These are phyloP conservation scores for Nineta flava DNA, from an alignment of 2,888 invertebrate genomes.

Conservation along the genomic window DNA sequence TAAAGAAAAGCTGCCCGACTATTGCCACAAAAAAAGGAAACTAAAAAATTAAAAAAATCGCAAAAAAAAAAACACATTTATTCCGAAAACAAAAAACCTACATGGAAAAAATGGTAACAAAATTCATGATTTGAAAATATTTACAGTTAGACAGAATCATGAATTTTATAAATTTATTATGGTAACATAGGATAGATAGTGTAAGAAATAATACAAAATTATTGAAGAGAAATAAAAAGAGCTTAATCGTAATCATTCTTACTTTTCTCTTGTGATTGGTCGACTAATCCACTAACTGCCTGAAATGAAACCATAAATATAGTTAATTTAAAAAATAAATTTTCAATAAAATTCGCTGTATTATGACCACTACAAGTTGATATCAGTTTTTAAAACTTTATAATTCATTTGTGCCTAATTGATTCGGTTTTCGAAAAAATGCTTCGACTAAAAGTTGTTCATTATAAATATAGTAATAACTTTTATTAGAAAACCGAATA, in stretches of 20 bases:
- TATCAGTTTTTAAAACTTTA: constrained; percentile 3
- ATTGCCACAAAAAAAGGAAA: background rate
- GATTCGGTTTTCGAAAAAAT: too few species aligned
- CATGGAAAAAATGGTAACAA: background rate
- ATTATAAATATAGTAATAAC: too few species aligned
- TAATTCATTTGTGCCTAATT: too few species aligned
- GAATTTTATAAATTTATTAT: background rate
- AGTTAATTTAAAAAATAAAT: too few species aligned
- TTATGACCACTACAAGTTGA: constrained; percentile 4
- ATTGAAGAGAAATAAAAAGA: too few species aligned
- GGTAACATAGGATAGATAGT: background rate
- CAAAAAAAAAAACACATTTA: background rate
- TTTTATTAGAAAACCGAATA: too few species aligned
- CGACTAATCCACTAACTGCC: constrained; percentile 70
- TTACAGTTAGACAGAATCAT: too few species aligned
- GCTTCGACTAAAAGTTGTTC: too few species aligned
- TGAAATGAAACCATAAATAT: constrained; percentile 24
- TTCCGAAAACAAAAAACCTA: background rate
- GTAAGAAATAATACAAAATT: too few species aligned
- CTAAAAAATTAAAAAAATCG: background rate
- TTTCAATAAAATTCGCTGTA: too few species aligned
- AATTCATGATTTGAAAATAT: too few species aligned
- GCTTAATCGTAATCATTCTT: constrained; percentile 26
- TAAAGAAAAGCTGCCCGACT: background rate
- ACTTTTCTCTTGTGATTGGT: constrained; percentile 65